A percentile compares a stretch with the other conserved stretches of the same genome.
phyloP scores from a whole-genome alignment of 2,113 vertebrate genomes.

The Pseudorhombus dupliciocellatus region DNA sequence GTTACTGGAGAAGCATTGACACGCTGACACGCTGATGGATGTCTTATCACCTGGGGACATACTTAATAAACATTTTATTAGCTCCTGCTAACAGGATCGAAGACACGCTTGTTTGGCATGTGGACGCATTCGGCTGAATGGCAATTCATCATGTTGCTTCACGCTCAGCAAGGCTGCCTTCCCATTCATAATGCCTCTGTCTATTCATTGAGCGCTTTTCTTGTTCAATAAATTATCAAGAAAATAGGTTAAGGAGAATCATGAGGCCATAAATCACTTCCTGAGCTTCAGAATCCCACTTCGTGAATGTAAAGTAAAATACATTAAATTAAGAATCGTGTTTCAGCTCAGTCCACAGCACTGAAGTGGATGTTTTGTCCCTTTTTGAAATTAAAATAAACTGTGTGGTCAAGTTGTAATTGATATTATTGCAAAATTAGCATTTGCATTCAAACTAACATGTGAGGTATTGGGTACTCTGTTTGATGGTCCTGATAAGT shows the following conservation, averaged over 20 bases:
- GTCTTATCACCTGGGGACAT: conserved; percentile 48
- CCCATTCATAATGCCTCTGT: conserved; percentile 38
- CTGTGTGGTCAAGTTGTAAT: background rate
- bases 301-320: conserved; percentile 29
- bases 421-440: no score
- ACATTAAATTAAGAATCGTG: conserved; percentile 28
- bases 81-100: conserved; percentile 44
- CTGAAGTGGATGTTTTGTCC: background rate
- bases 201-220: conserved; percentile 30
- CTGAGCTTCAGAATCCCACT: conserved; percentile 36
- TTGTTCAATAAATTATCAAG: conserved; percentile 43
- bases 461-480: no score
- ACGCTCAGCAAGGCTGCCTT: conserved; percentile 17
- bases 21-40: conserved; percentile 59
- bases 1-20: conserved; percentile 38
- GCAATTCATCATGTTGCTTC: conserved; percentile 57
- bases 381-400: background rate
- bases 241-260: conserved; percentile 47
- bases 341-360: conserved; percentile 7
- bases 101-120: conserved; percentile 62
- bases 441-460: no score
- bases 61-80: conserved; percentile 73
- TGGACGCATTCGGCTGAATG: conserved; percentile 60
- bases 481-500: no score
- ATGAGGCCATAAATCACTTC: conserved; percentile 34